Conservation (phyloP, 2,113 vertebrate genomes). For the Laterallus jamaicensis region DNA sequence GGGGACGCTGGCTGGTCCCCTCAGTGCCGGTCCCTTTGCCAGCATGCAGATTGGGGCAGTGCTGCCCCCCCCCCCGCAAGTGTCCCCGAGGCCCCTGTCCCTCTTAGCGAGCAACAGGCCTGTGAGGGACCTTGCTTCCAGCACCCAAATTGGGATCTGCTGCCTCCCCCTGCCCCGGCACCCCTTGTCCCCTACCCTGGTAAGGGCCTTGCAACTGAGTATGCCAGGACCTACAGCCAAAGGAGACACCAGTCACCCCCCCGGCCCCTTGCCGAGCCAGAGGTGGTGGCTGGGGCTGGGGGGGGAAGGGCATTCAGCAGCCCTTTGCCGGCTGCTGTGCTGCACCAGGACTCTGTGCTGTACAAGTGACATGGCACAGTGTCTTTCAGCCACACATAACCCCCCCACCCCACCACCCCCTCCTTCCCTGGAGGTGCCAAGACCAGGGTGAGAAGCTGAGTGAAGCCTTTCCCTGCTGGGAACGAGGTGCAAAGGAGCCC, state of each 20-base stretch:
- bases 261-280: rapidly evolving
- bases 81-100: rapidly evolving
- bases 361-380: rapidly evolving
- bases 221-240: neutral
- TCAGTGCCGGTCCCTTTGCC: neutral
- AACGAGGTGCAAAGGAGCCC: rapidly evolving
- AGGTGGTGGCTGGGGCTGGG: neutral
- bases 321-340: neutral
- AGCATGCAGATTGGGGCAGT: neutral
- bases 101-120: neutral
- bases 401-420: too few species aligned
- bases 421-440: rapidly evolving
- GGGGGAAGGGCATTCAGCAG: rapidly evolving
- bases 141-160: too few species aligned
- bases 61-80: neutral
- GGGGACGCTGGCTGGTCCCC: neutral
- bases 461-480: neutral
- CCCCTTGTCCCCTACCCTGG: rapidly evolving
- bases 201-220: neutral
- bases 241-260: neutral
- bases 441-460: neutral
- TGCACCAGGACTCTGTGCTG: neutral
- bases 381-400: neutral
- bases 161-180: neutral
- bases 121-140: neutral